These are phyloP conservation scores for Heliocidaris erythrogramma DNA, from an alignment of 35 echinoderm and acorn worm genomes.

Conservation along the genomic window DNA sequence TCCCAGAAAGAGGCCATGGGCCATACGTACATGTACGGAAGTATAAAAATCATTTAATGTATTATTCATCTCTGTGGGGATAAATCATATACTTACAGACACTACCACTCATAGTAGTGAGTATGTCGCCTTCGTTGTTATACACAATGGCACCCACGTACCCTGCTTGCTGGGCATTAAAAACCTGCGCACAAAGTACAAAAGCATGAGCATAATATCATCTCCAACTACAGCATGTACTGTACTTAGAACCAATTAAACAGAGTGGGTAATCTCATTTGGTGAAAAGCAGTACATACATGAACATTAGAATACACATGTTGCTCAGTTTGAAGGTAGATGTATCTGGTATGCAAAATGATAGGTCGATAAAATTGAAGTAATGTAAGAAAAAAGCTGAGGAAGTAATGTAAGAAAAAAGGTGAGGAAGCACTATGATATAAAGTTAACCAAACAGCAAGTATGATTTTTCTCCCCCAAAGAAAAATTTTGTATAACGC, in stretches of 20 bases:
- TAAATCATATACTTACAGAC: not conserved
- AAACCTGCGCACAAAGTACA: not conserved
- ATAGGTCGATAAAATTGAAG: too few relatives aligned
- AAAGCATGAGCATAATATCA: too few relatives aligned
- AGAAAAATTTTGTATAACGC: too few relatives aligned
- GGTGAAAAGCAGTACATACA: not conserved
- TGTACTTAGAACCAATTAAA: not conserved
- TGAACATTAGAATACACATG: too few relatives aligned
- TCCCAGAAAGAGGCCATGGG: not conserved
- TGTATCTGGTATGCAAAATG: too few relatives aligned
- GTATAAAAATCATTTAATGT: not conserved
- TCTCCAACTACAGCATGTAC: too few relatives aligned
- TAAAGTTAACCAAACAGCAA: too few relatives aligned
- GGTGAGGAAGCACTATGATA: too few relatives aligned
- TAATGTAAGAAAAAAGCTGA: too few relatives aligned
- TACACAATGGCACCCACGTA: slow-evolving; percentile 57
- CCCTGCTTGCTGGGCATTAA: slow-evolving; percentile 43
- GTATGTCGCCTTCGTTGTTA: slow-evolving; percentile 21
- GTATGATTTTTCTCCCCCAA: too few relatives aligned
- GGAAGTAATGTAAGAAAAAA: too few relatives aligned
- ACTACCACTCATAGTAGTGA: slow-evolving; percentile 51
- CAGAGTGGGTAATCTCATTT: not conserved
- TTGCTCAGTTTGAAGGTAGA: too few relatives aligned
- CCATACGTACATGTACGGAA: not conserved
- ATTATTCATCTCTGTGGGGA: not conserved